Conservation (phyloP, 2,797 vertebrate species). For the Cyprinella venusta region DNA sequence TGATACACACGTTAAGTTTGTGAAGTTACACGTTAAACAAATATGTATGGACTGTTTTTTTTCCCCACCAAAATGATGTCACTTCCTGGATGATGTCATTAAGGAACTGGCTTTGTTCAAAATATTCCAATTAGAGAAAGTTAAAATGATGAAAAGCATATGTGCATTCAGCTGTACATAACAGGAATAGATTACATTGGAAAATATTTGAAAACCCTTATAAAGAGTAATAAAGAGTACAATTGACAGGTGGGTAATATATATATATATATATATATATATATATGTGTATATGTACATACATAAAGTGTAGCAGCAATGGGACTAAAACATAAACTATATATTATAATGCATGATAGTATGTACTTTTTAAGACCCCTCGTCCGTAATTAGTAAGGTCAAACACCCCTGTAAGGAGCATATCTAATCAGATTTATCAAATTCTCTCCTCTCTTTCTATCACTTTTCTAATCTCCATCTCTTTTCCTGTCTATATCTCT, state of each 20-base stretch:
- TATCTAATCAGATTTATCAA: conserved; percentile 16
- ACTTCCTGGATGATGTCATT: background rate
- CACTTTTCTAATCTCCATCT: conserved; percentile 32
- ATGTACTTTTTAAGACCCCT: background rate
- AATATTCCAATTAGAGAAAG: background rate
- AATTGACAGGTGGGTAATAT: too few species aligned
- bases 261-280: too few species aligned
- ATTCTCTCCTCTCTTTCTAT: conserved; percentile 35
- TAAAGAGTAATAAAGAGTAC: too few species aligned
- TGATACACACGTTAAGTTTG: background rate
- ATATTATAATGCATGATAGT: too few species aligned
- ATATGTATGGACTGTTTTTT: too few species aligned
- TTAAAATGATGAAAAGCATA: background rate
- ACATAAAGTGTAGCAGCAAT: too few species aligned
- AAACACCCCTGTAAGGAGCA: background rate
- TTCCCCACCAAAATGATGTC: background rate
- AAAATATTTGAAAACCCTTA: too few species aligned
- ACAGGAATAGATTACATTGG: too few species aligned
- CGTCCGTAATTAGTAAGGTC: background rate
- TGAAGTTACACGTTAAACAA: too few species aligned
- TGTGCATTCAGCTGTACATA: background rate
- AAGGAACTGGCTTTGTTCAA: background rate
- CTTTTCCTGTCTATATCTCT: conserved; percentile 15
- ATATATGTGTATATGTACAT: too few species aligned
- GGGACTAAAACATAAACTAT: too few species aligned